A percentile compares a stretch with the other conserved stretches of the same genome.
These are phyloP conservation scores for Tetramorium bicarinatum DNA, from an alignment of 2,888 invertebrate genomes.

Conservation along the genomic window DNA sequence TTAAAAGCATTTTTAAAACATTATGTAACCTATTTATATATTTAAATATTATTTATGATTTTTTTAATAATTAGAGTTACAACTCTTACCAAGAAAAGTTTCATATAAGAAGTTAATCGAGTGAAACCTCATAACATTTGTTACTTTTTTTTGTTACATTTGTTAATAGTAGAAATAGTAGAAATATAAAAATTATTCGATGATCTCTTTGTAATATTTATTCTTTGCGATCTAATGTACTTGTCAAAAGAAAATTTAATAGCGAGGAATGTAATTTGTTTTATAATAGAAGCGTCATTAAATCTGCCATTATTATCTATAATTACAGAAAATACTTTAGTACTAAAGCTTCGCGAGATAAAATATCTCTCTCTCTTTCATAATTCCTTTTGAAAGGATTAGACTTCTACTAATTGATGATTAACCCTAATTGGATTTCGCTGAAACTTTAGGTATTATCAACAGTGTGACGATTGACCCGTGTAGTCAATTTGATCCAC, in stretches of 20 bases:
- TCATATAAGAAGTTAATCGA: background rate
- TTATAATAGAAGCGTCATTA: background rate
- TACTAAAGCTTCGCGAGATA: background rate
- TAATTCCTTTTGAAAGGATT: background rate
- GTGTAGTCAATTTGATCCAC: conserved; percentile 33
- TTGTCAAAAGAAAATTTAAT: conserved; percentile 18
- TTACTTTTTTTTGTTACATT: no score
- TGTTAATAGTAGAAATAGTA: background rate
- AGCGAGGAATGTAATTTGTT: conserved; percentile 22
- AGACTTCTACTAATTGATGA: conserved; percentile 29
- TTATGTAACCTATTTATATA: background rate
- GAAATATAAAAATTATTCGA: background rate
- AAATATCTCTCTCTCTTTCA: conserved; percentile 19
- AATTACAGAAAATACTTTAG: background rate
- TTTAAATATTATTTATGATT: background rate
- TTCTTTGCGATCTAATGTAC: background rate
- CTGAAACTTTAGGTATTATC: conserved; percentile 34
- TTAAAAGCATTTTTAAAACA: background rate
- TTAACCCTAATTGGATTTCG: conserved; percentile 42
- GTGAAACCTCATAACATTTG: background rate
- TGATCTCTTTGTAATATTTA: background rate
- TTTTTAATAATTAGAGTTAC: background rate
- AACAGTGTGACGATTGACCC: conserved; percentile 18
- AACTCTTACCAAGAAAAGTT: background rate
- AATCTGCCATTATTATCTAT: background rate